phyloP scores from a whole-genome alignment of 2,113 vertebrate genomes.

The Onychorhynchus coronatus region DNA sequence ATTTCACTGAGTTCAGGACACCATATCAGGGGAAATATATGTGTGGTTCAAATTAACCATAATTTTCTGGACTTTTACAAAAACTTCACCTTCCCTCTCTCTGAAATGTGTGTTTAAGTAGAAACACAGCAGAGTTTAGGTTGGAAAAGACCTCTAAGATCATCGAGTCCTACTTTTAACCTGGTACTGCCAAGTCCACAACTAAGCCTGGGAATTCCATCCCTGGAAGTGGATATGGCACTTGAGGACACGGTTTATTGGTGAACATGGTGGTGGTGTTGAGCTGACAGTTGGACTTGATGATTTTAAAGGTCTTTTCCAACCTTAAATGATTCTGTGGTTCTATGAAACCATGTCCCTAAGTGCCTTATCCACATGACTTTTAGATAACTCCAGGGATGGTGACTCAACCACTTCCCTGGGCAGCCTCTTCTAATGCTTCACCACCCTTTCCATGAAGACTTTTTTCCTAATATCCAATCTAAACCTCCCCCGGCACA shows the following conservation, averaged over 20 bases:
- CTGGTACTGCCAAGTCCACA: neutral
- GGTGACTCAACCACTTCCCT: neutral
- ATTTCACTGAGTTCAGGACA: neutral
- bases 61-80: neutral
- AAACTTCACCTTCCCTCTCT: neutral
- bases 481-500: neutral
- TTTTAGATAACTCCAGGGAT: neutral
- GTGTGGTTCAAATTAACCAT: neutral
- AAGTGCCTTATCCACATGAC: neutral
- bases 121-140: neutral
- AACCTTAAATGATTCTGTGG: neutral
- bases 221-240: neutral
- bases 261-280: no score
- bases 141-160: neutral
- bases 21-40: neutral
- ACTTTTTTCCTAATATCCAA: rapidly evolving
- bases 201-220: neutral
- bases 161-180: neutral
- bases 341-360: neutral
- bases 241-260: neutral
- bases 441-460: neutral
- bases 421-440: neutral
- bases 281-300: neutral
- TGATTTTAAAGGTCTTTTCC: neutral
- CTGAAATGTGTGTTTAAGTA: neutral